Conservation (phyloP, 2,888 invertebrate species). For the Luperina testacea region DNA sequence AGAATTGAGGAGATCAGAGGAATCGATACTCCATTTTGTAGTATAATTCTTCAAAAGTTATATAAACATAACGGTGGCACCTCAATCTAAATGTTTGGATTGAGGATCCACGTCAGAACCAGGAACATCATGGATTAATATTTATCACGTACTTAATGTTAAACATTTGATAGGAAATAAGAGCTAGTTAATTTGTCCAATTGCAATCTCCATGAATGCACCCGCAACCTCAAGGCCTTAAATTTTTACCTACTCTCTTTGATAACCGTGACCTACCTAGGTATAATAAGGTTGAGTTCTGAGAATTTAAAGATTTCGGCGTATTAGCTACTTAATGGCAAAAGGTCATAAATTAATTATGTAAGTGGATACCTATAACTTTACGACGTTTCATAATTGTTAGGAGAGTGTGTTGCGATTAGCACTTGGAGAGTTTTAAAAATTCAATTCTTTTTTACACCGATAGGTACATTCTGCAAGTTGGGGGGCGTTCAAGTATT, state of each 20-base stretch:
- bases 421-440: neutral
- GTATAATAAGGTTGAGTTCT: conserved; percentile 4
- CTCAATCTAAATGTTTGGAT: too few species aligned
- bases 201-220: conserved; percentile 5
- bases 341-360: neutral
- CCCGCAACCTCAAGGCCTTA: neutral
- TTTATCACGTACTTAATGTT: neutral
- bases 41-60: too few species aligned
- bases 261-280: neutral
- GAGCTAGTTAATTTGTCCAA: neutral
- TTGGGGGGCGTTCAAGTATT: too few species aligned
- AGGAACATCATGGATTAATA: too few species aligned
- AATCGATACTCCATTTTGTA: too few species aligned
- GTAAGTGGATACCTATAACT: neutral
- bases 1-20: too few species aligned
- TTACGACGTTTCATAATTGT: neutral
- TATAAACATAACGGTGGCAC: too few species aligned
- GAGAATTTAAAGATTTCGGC: conserved; percentile 4
- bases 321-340: neutral
- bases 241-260: neutral
- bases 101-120: too few species aligned
- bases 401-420: conserved; percentile 5
- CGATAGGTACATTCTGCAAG: too few species aligned
- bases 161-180: neutral
- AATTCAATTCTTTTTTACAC: conserved; percentile 2